Evolutionary conservation across 2,888 invertebrate species (phyloP).

Genomic region (Eupelmus urozonus): DNA sequence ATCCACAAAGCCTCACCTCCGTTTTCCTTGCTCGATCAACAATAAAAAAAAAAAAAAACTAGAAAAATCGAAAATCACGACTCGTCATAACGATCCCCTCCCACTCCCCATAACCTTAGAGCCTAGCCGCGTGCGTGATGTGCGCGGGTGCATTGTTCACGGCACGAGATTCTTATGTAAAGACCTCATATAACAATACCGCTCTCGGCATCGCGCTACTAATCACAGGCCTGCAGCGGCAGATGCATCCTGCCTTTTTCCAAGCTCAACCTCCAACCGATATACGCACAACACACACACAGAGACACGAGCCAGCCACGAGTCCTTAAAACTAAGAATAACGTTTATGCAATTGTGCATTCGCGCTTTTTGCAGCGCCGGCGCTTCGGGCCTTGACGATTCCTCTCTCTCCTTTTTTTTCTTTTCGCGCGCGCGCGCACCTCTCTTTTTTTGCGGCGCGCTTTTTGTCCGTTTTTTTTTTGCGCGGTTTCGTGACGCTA

Average conservation of each 20-base stretch:
- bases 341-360: slow-evolving; percentile 58
- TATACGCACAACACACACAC: not conserved
- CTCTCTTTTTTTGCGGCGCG: not conserved
- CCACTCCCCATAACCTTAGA: too few species aligned
- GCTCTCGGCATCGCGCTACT: slow-evolving; percentile 58
- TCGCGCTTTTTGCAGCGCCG: slow-evolving; percentile 5
- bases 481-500: not conserved
- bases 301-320: not conserved
- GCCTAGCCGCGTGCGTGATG: too few species aligned
- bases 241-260: slow-evolving; percentile 64
- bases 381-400: slow-evolving; percentile 42
- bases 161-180: slow-evolving; percentile 72
- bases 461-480: slow-evolving; percentile 9
- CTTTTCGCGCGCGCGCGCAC: slow-evolving; percentile 5
- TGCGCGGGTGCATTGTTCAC: slow-evolving; percentile 67
- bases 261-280: slow-evolving; percentile 45
- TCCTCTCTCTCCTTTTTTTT: slow-evolving; percentile 13
- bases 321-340: slow-evolving; percentile 56
- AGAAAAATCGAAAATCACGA: too few species aligned
- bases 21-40: too few species aligned
- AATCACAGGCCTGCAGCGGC: slow-evolving; percentile 66
- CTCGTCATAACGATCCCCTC: too few species aligned
- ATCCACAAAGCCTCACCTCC: too few species aligned
- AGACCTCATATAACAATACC: slow-evolving; percentile 67
- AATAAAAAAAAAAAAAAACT: too few species aligned